Evolutionary conservation across 2,888 invertebrate genomes (phyloP).

Genomic region (Didymodactylos carnosus): DNA sequence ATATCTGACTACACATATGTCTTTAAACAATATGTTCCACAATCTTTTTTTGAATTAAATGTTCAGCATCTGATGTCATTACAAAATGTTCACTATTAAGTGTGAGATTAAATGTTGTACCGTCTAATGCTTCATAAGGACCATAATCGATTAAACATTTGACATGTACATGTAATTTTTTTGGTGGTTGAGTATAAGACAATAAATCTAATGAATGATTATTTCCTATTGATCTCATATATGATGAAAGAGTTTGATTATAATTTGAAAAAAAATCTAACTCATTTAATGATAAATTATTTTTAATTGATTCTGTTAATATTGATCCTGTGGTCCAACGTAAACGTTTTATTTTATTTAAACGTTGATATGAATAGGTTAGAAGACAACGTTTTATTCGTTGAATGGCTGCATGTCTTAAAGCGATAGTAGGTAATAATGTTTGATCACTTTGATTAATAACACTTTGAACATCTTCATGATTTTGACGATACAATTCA

Average conservation of each 20-base stretch:
- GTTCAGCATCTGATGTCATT: conserved; percentile 7
- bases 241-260: conserved; percentile 8
- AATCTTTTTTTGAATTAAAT: conserved; percentile 12
- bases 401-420: conserved; percentile 14
- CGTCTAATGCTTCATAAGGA: conserved; percentile 11
- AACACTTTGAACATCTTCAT: conserved; percentile 12
- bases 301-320: conserved; percentile 6
- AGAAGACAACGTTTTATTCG: conserved; percentile 14
- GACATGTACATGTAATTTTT: conserved; percentile 10
- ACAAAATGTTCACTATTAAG: conserved; percentile 14
- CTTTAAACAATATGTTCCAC: conserved; percentile 13
- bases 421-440: conserved; percentile 7
- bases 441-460: not conserved
- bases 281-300: conserved; percentile 7
- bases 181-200: conserved; percentile 11
- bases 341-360: conserved; percentile 6
- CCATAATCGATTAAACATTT: conserved; percentile 13
- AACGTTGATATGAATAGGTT: conserved; percentile 10
- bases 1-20: too few species aligned
- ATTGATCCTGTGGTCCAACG: conserved; percentile 7
- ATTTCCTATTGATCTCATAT: conserved; percentile 10
- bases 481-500: conserved; percentile 9
- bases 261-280: conserved; percentile 9
- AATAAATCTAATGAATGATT: conserved; percentile 9
- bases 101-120: conserved; percentile 1